These are phyloP conservation scores for Ptychadena robeensis DNA, from an alignment of 2,797 vertebrate species.

Conservation along the genomic window DNA sequence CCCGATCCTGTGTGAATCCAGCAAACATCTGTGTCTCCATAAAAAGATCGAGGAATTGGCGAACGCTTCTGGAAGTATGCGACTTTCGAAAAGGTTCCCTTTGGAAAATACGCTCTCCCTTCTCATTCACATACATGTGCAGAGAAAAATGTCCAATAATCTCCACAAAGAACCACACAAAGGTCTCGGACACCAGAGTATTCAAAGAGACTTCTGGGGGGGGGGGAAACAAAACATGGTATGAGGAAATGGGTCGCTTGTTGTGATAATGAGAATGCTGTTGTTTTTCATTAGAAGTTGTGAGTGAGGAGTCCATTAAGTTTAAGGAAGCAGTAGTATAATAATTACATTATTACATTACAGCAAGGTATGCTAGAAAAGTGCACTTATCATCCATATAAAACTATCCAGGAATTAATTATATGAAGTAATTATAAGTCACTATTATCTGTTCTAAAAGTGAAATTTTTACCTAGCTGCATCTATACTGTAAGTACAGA, in stretches of 20 bases:
- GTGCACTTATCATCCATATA: too few species aligned
- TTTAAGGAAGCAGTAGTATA: too few species aligned
- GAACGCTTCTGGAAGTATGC: conserved; percentile 86
- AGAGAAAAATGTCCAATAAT: conserved; percentile 92
- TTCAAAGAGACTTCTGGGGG: conserved; percentile 76
- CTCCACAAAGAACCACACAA: conserved; percentile 95
- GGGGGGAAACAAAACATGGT: not conserved
- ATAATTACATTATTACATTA: not conserved
- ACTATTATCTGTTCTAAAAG: too few species aligned
- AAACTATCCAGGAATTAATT: too few species aligned
- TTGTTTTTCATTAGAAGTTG: too few species aligned
- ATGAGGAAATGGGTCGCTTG: not conserved
- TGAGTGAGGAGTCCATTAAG: too few species aligned
- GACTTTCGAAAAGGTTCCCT: conserved; percentile 89
- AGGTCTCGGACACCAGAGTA: conserved; percentile 90
- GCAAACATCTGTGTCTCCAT: conserved; percentile 99
- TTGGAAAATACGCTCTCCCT: conserved; percentile 83
- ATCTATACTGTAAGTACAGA: too few species aligned
- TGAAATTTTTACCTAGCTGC: too few species aligned
- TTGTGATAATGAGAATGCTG: not conserved
- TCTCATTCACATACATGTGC: conserved; percentile 82
- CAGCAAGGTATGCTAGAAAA: not conserved
- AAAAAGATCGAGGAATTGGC: conserved; percentile 93
- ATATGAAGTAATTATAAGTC: too few species aligned
- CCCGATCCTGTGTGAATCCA: conserved; percentile 94